Evolutionary conservation across 2,113 vertebrate species (phyloP).

Genomic region (Tragelaphus strepsiceros): DNA sequence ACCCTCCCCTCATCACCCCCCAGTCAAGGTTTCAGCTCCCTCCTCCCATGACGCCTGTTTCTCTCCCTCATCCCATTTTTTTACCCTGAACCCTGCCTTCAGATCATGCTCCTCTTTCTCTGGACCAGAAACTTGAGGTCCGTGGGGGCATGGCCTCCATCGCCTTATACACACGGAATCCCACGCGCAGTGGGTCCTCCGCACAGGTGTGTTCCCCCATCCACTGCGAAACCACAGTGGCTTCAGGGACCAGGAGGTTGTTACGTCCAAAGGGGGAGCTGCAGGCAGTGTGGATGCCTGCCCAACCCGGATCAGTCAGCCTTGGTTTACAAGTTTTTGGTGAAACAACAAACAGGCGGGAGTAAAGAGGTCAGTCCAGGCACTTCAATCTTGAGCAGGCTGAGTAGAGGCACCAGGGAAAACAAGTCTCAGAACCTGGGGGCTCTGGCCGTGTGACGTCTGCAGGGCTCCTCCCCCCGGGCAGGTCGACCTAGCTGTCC

Average conservation of each 20-base stretch:
- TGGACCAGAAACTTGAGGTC: background rate
- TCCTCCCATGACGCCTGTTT: background rate
- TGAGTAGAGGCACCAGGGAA: background rate
- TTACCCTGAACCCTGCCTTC: background rate
- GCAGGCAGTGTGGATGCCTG: background rate
- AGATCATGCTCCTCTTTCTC: background rate
- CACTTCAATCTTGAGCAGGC: background rate
- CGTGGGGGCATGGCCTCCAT: fast-evolving
- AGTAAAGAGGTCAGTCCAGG: background rate
- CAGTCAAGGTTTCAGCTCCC: background rate
- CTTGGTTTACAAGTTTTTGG: background rate
- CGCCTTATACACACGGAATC: background rate
- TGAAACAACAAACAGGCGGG: background rate
- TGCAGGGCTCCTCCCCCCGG: fast-evolving
- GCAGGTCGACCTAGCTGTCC: fast-evolving
- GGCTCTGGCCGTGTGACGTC: background rate
- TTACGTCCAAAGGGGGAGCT: background rate
- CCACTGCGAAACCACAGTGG: background rate
- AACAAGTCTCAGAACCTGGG: background rate
- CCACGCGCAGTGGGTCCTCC: fast-evolving
- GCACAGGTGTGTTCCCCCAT: background rate
- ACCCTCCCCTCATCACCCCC: too few species aligned
- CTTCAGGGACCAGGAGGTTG: background rate
- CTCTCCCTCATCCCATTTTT: background rate
- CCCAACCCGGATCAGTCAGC: background rate